Conservation (phyloP, 2,888 invertebrate genomes). For the Cyaniris semiargus region DNA sequence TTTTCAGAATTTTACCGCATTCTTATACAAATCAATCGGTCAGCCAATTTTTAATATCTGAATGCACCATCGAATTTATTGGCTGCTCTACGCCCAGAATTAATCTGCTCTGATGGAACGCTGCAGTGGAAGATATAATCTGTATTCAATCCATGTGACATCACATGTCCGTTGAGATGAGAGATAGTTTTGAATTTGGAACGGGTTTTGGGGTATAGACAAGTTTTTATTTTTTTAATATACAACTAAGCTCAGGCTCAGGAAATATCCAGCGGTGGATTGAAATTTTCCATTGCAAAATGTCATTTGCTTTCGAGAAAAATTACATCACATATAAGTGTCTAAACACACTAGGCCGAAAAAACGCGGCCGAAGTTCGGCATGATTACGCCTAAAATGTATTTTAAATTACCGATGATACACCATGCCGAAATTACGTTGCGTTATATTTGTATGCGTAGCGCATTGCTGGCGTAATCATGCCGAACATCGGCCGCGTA, state of each 20-base stretch:
- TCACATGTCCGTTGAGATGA: slow-evolving; percentile 8
- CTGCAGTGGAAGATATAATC: slow-evolving; percentile 8
- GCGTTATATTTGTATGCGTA: too few relatives aligned
- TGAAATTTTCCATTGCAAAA: too few relatives aligned
- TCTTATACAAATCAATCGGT: neutral
- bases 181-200: neutral
- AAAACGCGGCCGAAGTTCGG: too few relatives aligned
- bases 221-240: neutral
- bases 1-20: neutral
- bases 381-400: too few relatives aligned
- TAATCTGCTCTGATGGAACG: slow-evolving; percentile 20
- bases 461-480: too few relatives aligned
- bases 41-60: neutral
- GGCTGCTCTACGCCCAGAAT: neutral
- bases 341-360: too few relatives aligned
- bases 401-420: too few relatives aligned
- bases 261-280: neutral
- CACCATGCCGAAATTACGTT: too few relatives aligned
- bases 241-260: neutral
- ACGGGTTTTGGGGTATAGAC: neutral
- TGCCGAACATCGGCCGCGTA: too few relatives aligned
- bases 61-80: neutral
- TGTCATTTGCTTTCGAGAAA: too few relatives aligned
- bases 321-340: too few relatives aligned
- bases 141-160: slow-evolving; percentile 1